phyloP scores from a whole-genome alignment of 2,797 vertebrate genomes.

The Falco biarmicus region DNA sequence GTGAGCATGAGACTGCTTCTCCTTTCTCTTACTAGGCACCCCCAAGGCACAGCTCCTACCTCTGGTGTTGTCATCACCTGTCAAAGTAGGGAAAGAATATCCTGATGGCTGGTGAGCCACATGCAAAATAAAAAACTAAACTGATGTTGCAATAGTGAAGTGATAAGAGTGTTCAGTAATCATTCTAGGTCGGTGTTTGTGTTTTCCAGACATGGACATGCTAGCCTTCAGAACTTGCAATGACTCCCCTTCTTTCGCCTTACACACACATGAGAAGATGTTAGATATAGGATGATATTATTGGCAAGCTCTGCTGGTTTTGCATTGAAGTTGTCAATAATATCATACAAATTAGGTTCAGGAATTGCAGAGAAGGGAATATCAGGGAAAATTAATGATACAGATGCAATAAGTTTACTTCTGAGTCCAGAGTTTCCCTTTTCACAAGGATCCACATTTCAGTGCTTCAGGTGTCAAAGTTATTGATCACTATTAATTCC shows the following conservation, averaged over 20 bases:
- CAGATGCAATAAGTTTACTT: background rate
- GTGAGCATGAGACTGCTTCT: background rate
- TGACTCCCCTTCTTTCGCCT: background rate
- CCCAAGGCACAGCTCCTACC: background rate
- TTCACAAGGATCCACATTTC: background rate
- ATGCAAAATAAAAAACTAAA: background rate
- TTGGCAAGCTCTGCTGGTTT: background rate
- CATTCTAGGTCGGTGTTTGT: background rate
- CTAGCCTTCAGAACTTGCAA: background rate
- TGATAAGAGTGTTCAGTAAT: background rate
- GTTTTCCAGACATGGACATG: background rate
- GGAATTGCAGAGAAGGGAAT: background rate
- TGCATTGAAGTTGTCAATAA: background rate
- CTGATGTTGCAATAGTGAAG: background rate
- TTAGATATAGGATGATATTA: background rate
- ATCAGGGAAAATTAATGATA: background rate
- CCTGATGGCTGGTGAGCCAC: rapidly evolving
- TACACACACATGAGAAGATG: background rate
- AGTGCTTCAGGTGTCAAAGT: background rate
- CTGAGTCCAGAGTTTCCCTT: background rate
- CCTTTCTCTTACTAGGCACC: background rate
- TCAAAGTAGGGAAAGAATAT: background rate
- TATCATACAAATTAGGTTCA: background rate
- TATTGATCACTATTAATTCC: background rate
- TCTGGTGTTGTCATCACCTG: background rate